A percentile compares a stretch with the other conserved stretches of the same genome.
Conservation (phyloP, 2,888 invertebrate species). For the Drosophila conformis region DNA sequence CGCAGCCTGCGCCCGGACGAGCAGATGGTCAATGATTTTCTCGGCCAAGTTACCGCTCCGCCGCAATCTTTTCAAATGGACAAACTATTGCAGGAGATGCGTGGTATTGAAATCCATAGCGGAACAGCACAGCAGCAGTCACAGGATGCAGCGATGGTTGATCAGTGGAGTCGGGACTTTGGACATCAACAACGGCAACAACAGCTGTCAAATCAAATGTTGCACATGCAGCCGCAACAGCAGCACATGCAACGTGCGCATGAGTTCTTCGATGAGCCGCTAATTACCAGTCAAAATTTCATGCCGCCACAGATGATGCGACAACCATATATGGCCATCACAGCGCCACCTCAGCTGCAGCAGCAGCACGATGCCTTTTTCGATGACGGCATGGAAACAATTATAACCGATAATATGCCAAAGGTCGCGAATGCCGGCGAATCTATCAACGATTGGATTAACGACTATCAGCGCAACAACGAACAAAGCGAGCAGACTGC, state of each 20-base stretch:
- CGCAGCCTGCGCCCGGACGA: conserved; percentile 86
- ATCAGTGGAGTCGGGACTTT: conserved; percentile 88
- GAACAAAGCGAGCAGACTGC: conserved; percentile 87
- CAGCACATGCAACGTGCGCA: conserved; percentile 76
- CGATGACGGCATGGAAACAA: conserved; percentile 66
- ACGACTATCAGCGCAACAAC: conserved; percentile 87
- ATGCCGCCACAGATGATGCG: conserved; percentile 43
- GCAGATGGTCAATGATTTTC: conserved; percentile 93
- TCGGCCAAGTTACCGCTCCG: conserved; percentile 86
- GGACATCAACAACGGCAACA: conserved; percentile 59
- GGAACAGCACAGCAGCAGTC: conserved; percentile 61
- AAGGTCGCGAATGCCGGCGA: conserved; percentile 48
- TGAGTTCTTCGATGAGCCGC: conserved; percentile 82
- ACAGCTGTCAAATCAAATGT: conserved; percentile 58
- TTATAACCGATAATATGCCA: conserved; percentile 54
- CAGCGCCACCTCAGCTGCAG: conserved; percentile 20
- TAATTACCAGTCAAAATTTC: conserved; percentile 44
- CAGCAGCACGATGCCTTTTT: conserved; percentile 58
- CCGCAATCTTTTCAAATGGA: conserved; percentile 94
- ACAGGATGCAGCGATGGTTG: conserved; percentile 45
- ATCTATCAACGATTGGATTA: conserved; percentile 82
- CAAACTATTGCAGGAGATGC: conserved; percentile 92
- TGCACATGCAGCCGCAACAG: conserved; percentile 77
- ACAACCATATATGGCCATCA: conserved; percentile 46
- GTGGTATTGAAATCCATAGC: conserved; percentile 87